These are phyloP conservation scores for Digitonthophagus gazella DNA, from an alignment of 2,888 invertebrate genomes.

Conservation along the genomic window DNA sequence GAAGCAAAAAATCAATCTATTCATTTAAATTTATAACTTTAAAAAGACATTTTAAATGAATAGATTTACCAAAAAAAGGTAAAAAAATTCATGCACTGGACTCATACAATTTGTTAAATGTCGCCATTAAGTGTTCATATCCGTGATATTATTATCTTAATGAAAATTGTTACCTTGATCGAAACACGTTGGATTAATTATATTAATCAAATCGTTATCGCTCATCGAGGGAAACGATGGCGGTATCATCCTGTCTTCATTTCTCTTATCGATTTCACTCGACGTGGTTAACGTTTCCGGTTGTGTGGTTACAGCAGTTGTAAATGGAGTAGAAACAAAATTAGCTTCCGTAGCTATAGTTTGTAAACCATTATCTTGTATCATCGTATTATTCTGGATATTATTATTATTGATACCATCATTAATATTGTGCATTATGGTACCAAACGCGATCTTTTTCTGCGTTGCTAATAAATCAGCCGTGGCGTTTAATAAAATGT, in stretches of 20 bases:
- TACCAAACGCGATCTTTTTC: conserved; percentile 55
- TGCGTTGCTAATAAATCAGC: conserved; percentile 68
- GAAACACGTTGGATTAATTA: conserved; percentile 87
- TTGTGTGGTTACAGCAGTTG: conserved; percentile 38
- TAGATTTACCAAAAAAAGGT: not conserved
- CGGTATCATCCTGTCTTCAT: conserved; percentile 59
- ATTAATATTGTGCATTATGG: conserved; percentile 31
- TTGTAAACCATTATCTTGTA: conserved; percentile 31
- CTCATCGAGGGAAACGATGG: conserved; percentile 80
- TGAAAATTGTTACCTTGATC: conserved; percentile 65
- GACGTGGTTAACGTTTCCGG: conserved; percentile 50
- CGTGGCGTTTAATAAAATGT: conserved; percentile 73
- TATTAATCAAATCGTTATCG: conserved; percentile 83
- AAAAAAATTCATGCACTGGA: not conserved
- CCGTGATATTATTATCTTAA: conserved; percentile 21
- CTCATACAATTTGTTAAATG: not conserved
- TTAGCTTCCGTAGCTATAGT: conserved; percentile 29
- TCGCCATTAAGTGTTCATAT: not conserved
- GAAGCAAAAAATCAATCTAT: not conserved
- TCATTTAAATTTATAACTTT: not conserved
- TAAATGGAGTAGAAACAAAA: conserved; percentile 33
- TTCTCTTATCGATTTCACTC: conserved; percentile 48
- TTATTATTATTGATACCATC: conserved; percentile 20
- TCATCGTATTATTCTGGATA: conserved; percentile 22
- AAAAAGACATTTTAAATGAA: not conserved